Conservation (phyloP, 2,888 invertebrate species). For the Epinotia nisella region DNA sequence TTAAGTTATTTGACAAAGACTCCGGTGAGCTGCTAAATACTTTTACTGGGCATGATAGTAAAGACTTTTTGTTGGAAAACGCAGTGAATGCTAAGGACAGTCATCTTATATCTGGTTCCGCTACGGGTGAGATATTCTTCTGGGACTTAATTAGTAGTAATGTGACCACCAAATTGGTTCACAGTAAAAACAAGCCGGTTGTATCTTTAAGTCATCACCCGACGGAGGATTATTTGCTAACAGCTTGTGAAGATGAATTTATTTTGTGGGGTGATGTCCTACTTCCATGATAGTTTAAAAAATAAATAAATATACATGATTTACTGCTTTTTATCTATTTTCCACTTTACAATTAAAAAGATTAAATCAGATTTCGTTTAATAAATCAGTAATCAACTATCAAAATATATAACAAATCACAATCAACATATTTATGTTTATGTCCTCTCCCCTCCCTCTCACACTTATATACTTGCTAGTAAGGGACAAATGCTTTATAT, state of each 20-base stretch:
- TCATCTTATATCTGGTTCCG: conserved; percentile 95
- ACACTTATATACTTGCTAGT: too few species aligned
- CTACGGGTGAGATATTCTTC: conserved; percentile 92
- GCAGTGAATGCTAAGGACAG: conserved; percentile 93
- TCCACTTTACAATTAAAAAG: neutral
- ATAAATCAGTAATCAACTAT: too few species aligned
- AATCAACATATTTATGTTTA: too few species aligned
- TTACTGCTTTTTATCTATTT: neutral
- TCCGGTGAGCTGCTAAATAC: conserved; percentile 81
- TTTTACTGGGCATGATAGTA: conserved; percentile 93
- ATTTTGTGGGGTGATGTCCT: conserved; percentile 86
- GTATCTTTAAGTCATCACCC: conserved; percentile 94
- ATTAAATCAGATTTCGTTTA: too few species aligned
- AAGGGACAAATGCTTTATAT: too few species aligned
- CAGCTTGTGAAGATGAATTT: conserved; percentile 89
- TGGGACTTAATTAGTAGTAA: conserved; percentile 94
- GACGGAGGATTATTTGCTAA: conserved; percentile 87
- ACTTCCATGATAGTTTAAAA: conserved; percentile 52
- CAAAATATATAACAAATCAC: too few species aligned
- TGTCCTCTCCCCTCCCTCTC: too few species aligned
- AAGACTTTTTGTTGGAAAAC: conserved; percentile 94
- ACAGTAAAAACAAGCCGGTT: conserved; percentile 86
- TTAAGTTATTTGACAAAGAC: conserved; percentile 94
- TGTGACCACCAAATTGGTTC: conserved; percentile 75
- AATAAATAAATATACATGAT: neutral